Base-by-base conservation (phyloP, 2,797 vertebrate genomes). In the Gobionotothen gibberifrons region DNA sequence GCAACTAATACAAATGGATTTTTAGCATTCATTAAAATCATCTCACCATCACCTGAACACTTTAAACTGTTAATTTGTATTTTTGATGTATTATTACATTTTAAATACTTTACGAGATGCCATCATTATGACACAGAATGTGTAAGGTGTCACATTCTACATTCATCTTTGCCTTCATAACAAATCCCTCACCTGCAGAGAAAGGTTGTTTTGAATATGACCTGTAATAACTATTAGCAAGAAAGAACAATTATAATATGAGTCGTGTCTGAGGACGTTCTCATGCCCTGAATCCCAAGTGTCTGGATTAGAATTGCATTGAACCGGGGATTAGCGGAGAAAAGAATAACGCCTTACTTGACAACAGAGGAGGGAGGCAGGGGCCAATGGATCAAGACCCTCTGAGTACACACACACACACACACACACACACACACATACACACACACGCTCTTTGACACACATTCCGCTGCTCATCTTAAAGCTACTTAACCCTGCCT, bases 251-350 rank as follows among this genome's bases (percentile, higher is more conserved):
- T 63, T 66, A 82, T 87, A 70, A 83, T 87, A 89, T 90, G 79
- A 76, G 54, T 82, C 65, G 36, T 26, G 63, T 76, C 77, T 78
- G 13, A 78, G 76, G 65, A 79, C 76, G 44, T 72, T 84, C 69
- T 87, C 73, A 74, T 81, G 81, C 49, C 29, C 61, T 3, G 56
- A 51, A 58, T 87, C 76, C 84, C 76, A 51, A 74, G 81, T 82
- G 56, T 85, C 22, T n/a, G 79, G 87, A 90, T 90, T 87, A 87
- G 47, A 65, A 84, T 72, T 67, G 69, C 84, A 80, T 69, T 76
- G 78, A 84, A 85, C 52, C 60, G 12, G 58, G 79, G 82, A 90
- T 91, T 91, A 91, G 72, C 5, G 3, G 51, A 26, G 84, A 64
- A 67, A 61, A 57, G 72, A 78, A 77, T 74, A 80, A 89, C 81